These are phyloP conservation scores for Onchidella celtica DNA, from an alignment of 2,888 invertebrate species.

Conservation along the genomic window DNA sequence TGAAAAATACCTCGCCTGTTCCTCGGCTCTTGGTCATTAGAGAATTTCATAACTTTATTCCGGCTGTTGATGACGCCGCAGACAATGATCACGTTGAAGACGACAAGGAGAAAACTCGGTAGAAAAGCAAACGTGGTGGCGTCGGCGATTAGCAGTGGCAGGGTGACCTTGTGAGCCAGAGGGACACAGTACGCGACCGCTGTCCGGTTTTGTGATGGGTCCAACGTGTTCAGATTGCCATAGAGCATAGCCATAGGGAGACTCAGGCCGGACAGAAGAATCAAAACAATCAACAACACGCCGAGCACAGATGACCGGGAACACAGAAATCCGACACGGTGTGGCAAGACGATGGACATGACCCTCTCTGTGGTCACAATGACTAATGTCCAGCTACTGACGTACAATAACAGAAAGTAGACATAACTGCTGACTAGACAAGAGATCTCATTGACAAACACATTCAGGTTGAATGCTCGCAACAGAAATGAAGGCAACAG, in stretches of 20 bases:
- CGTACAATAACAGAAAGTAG: background rate
- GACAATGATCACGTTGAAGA: too few species aligned
- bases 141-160: background rate
- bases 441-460: background rate
- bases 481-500: background rate
- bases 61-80: background rate
- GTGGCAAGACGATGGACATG: constrained; percentile 5
- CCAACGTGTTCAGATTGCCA: background rate
- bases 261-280: too few species aligned
- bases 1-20: too few species aligned
- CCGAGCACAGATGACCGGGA: background rate
- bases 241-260: background rate
- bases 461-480: background rate
- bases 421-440: background rate
- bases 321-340: background rate
- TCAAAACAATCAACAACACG: background rate
- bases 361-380: background rate
- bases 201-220: background rate
- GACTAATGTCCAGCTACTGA: background rate
- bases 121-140: background rate
- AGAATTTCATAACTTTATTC: background rate
- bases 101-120: too few species aligned
- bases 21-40: background rate
- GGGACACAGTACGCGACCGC: background rate
- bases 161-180: too few species aligned